Percentiles rank a stretch among this genome's conserved stretches.
Evolutionary conservation across 2,888 invertebrate genomes (phyloP).

Genomic region (Vesta saturnalis): DNA sequence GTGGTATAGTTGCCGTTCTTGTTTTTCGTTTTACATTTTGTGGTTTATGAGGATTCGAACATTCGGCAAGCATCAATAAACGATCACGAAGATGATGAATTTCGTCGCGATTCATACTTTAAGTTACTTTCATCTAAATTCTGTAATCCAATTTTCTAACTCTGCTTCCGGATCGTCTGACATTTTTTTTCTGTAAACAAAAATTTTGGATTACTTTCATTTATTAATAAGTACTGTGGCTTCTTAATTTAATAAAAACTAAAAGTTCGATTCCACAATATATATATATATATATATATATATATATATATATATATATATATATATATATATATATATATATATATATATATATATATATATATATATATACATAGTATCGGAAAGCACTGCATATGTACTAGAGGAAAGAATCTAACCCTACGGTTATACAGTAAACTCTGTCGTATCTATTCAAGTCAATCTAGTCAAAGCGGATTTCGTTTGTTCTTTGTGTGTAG

Average conservation of each 20-base stretch:
- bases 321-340: too few relatives aligned
- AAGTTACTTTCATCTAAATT: conserved; percentile 4
- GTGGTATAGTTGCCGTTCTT: conserved; percentile 30
- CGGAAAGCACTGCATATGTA: not conserved
- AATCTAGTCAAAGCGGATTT: not conserved
- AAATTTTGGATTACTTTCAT: not conserved
- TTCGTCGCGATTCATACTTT: conserved; percentile 64
- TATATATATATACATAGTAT: too few relatives aligned
- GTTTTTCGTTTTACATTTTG: conserved; percentile 59
- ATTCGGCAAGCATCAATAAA: conserved; percentile 65
- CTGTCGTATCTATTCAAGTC: not conserved
- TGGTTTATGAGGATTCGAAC: conserved; percentile 57
- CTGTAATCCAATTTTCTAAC: conserved; percentile 10
- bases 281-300: too few relatives aligned
- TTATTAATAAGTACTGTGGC: not conserved
- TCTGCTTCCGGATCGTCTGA: conserved; percentile 36
- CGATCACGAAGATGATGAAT: conserved; percentile 64
- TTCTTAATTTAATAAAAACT: not conserved
- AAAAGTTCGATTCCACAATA: too few relatives aligned
- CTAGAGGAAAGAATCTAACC: not conserved
- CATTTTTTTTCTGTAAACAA: conserved; percentile 32
- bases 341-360: too few relatives aligned
- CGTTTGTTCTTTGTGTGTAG: not conserved
- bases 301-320: too few relatives aligned
- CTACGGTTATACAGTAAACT: not conserved